Evolutionary conservation across 35 echinoderm and acorn worm species (phyloP).

Genomic region (Ophioderma brevispina): DNA sequence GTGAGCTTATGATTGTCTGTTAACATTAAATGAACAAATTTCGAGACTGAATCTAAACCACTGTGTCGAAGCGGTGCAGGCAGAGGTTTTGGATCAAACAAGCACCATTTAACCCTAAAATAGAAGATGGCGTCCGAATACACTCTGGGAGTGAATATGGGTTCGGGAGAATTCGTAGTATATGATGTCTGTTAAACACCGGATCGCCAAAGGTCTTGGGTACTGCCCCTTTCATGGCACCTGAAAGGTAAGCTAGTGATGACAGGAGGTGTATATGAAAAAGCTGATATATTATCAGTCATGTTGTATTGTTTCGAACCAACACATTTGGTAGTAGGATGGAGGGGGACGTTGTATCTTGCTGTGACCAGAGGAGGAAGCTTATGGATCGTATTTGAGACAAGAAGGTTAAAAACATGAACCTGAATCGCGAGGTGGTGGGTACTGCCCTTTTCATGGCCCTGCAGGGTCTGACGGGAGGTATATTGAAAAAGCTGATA

Average conservation of each 20-base stretch:
- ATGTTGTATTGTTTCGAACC: not conserved
- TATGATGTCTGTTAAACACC: not conserved
- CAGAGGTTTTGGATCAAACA: too few relatives aligned
- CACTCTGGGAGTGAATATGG: not conserved
- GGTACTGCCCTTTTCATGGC: too few relatives aligned
- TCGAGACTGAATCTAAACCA: too few relatives aligned
- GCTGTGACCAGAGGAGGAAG: not conserved
- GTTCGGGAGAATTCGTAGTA: not conserved
- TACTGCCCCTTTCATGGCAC: not conserved
- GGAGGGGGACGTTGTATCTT: not conserved
- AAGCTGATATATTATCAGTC: not conserved
- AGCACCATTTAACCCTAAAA: too few relatives aligned
- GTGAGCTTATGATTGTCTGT: too few relatives aligned
- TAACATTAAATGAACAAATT: too few relatives aligned
- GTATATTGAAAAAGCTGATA: too few relatives aligned
- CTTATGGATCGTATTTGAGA: not conserved
- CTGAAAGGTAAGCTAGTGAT: not conserved
- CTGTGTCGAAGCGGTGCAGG: too few relatives aligned
- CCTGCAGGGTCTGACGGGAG: too few relatives aligned
- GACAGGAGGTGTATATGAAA: not conserved
- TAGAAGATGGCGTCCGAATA: not conserved
- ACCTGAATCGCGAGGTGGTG: too few relatives aligned
- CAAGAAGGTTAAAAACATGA: not conserved
- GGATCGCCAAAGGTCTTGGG: not conserved
- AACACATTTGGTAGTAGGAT: not conserved